Evolutionary conservation across 2,113 vertebrate genomes (phyloP).

Genomic region (Hippocampus mohnikei): DNA sequence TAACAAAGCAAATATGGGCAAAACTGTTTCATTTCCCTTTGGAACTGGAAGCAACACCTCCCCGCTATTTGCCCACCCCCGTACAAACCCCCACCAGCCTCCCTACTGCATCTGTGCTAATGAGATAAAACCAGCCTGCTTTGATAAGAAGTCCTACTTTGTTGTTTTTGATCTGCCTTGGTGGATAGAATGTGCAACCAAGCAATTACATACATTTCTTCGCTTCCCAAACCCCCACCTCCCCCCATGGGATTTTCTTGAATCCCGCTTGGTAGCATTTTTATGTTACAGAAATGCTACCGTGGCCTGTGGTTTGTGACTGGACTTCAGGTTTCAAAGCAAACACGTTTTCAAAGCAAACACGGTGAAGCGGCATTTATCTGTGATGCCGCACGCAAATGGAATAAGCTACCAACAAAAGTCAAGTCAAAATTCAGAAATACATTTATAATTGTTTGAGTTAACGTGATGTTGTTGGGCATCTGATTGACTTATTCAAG

Average conservation of each 20-base stretch:
- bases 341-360: too few relatives aligned
- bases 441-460: too few relatives aligned
- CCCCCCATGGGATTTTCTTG: background rate
- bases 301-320: too few relatives aligned
- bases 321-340: too few relatives aligned
- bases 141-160: conserved; percentile 60
- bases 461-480: too few relatives aligned
- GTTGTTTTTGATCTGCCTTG: conserved; percentile 63
- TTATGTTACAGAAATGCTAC: background rate
- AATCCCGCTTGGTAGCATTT: background rate
- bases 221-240: background rate
- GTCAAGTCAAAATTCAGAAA: too few relatives aligned
- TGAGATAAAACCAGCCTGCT: conserved; percentile 60
- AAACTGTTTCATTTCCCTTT: conserved; percentile 68
- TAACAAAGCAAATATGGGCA: conserved; percentile 71
- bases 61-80: background rate
- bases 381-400: too few relatives aligned
- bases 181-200: conserved; percentile 7
- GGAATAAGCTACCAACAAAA: too few relatives aligned
- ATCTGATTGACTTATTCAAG: too few relatives aligned
- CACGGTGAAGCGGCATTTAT: too few relatives aligned
- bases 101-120: conserved; percentile 44
- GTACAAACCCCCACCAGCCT: background rate
- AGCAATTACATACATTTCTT: conserved; percentile 12
- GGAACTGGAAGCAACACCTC: conserved; percentile 28